These are phyloP conservation scores for Amitus sp. DNA, from an alignment of 2,888 invertebrate genomes.

Conservation along the genomic window DNA sequence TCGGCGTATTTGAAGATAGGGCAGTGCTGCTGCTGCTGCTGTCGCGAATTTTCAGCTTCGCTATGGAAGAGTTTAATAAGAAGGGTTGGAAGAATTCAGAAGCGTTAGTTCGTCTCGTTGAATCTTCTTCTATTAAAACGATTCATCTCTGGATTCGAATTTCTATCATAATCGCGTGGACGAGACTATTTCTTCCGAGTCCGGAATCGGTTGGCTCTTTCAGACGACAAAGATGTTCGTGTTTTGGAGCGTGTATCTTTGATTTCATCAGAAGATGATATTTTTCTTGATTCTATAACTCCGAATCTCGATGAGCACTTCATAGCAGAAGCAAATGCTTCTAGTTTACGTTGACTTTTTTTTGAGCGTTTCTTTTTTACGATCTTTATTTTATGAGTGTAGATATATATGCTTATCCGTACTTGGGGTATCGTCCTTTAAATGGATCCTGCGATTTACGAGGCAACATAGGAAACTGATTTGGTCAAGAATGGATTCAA, in stretches of 20 bases:
- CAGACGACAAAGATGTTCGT: too few relatives aligned
- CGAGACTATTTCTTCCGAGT: background rate
- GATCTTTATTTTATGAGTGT: constrained; percentile 17
- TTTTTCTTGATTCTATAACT: background rate
- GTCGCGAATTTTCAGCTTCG: constrained; percentile 17
- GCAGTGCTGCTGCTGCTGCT: constrained; percentile 17
- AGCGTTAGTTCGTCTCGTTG: background rate
- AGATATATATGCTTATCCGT: too few relatives aligned
- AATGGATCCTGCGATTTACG: constrained; percentile 24
- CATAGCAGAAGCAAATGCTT: background rate
- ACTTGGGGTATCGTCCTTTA: constrained; percentile 25
- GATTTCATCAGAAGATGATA: background rate
- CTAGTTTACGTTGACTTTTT: background rate
- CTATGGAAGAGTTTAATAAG: constrained; percentile 25
- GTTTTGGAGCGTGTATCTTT: too few relatives aligned
- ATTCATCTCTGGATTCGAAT: background rate
- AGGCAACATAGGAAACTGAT: constrained; percentile 30
- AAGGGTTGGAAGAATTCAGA: constrained; percentile 15
- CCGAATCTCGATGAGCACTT: background rate
- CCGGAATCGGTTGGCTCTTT: too few relatives aligned
- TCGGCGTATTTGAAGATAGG: constrained; percentile 22
- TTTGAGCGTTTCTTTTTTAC: constrained; percentile 12
- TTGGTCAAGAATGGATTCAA: constrained; percentile 25
- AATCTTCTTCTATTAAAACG: too few relatives aligned
- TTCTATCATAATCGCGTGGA: background rate